Evolutionary conservation across 2,888 invertebrate species (phyloP).

Genomic region (Nomada ruficornis): DNA sequence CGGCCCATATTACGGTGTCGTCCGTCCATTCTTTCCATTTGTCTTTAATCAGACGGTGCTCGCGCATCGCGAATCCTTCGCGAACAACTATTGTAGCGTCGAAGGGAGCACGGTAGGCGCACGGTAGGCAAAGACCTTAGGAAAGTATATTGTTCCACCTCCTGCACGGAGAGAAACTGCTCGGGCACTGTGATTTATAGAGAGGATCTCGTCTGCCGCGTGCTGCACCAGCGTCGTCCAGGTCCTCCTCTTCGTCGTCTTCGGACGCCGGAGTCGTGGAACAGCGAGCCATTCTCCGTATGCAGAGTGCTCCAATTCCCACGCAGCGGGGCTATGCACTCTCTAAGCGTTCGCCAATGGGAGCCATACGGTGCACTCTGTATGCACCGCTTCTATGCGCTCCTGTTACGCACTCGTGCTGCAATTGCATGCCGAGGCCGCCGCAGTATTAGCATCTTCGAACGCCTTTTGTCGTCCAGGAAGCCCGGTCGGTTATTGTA

Average conservation of each 20-base stretch:
- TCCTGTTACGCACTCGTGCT: conserved; percentile 47
- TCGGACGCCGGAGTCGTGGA: conserved; percentile 50
- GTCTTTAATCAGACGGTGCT: conserved; percentile 49
- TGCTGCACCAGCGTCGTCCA: conserved; percentile 41
- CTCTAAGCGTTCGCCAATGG: conserved; percentile 55
- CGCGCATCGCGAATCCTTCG: conserved; percentile 34
- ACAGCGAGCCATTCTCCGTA: conserved; percentile 65
- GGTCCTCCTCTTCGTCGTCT: conserved; percentile 65
- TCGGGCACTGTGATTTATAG: conserved; percentile 68
- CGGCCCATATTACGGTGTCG: not conserved
- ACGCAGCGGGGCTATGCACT: conserved; percentile 73
- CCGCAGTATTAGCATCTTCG: conserved; percentile 23
- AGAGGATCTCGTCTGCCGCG: conserved; percentile 62
- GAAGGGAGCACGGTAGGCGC: conserved; percentile 51
- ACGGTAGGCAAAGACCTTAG: conserved; percentile 63
- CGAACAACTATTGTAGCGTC: not conserved
- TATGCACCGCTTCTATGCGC: conserved; percentile 65
- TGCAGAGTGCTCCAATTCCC: conserved; percentile 81
- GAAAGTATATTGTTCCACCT: conserved; percentile 73
- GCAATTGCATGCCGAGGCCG: conserved; percentile 8
- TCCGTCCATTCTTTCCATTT: conserved; percentile 35
- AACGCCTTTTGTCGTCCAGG: conserved; percentile 36
- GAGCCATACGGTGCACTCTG: conserved; percentile 50
- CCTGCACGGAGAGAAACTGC: conserved; percentile 70
- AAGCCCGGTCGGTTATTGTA: conserved; percentile 14